Percentiles rank a stretch among this genome's conserved stretches.
Evolutionary conservation across 1,140 invertebrate species (phyloP).

Genomic region (Tetragnatha versicolor): DNA sequence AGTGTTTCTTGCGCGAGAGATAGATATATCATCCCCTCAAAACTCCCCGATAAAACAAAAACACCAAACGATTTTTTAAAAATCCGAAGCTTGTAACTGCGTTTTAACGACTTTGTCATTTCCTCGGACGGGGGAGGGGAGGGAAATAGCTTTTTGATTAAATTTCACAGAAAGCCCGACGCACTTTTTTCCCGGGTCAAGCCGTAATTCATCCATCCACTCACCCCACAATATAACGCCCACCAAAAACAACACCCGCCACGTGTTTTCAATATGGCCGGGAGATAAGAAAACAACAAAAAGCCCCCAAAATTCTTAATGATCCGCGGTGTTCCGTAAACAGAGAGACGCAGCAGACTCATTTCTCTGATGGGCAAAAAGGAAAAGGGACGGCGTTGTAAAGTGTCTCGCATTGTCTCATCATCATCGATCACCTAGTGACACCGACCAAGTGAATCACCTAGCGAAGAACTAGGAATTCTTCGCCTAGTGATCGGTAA

Average conservation of each 20-base stretch:
- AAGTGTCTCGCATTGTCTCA: slow-evolving; percentile 42
- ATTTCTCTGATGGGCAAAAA: slow-evolving; percentile 20
- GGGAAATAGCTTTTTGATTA: no score
- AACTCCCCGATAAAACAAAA: no score
- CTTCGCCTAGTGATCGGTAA: slow-evolving; percentile 49
- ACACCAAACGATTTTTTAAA: no score
- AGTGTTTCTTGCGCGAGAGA: no score
- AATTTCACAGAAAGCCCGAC: no score
- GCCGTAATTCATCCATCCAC: no score
- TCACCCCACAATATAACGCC: no score
- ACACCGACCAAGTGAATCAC: slow-evolving; percentile 19
- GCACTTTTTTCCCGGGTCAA: no score
- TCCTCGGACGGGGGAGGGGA: no score
- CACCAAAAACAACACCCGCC: background rate
- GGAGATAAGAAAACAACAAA: background rate
- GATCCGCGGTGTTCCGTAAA: slow-evolving; percentile 48
- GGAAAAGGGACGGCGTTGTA: slow-evolving; percentile 24
- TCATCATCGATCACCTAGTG: slow-evolving; percentile 51
- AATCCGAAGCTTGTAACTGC: no score
- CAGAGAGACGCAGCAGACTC: slow-evolving; percentile 24
- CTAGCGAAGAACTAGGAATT: slow-evolving; percentile 38
- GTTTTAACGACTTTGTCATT: no score
- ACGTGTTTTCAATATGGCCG: background rate
- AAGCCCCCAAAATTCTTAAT: slow-evolving; percentile 29
- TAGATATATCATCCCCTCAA: no score